These are phyloP conservation scores for Leptinotarsa peninsularis DNA, from an alignment of 2,888 invertebrate genomes.

Conservation along the genomic window DNA sequence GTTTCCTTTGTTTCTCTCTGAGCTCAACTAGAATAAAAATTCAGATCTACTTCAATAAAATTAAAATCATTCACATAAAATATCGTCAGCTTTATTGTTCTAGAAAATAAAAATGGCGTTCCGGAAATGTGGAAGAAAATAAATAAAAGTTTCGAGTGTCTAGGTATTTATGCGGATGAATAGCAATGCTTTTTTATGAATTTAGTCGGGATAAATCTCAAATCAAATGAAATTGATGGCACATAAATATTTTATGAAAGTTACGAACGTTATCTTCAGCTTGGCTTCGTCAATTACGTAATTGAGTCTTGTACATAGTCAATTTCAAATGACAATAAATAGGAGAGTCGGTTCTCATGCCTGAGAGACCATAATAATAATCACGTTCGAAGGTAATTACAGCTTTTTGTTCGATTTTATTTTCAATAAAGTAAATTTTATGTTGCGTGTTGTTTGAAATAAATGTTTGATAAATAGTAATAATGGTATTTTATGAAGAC, in stretches of 20 bases:
- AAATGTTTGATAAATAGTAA: not conserved
- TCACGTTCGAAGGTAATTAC: slow-evolving; percentile 14
- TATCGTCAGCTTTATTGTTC: slow-evolving; percentile 52
- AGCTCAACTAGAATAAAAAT: slow-evolving; percentile 49
- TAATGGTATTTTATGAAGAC: not conserved
- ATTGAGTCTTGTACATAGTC: slow-evolving; percentile 34
- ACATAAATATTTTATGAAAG: slow-evolving; percentile 29
- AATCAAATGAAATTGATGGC: slow-evolving; percentile 60
- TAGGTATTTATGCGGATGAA: slow-evolving; percentile 63
- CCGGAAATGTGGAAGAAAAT: slow-evolving; percentile 58
- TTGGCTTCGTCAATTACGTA: slow-evolving; percentile 35
- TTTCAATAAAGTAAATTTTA: slow-evolving; percentile 11
- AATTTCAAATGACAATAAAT: slow-evolving; percentile 14
- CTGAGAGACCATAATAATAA: not conserved
- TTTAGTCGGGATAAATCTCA: slow-evolving; percentile 61
- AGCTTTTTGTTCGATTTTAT: slow-evolving; percentile 12
- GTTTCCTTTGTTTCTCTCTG: slow-evolving; percentile 42
- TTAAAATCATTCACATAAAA: slow-evolving; percentile 61
- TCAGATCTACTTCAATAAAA: slow-evolving; percentile 61
- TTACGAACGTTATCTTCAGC: slow-evolving; percentile 25
- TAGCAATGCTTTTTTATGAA: slow-evolving; percentile 60
- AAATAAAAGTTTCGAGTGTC: slow-evolving; percentile 59
- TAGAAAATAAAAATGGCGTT: slow-evolving; percentile 57
- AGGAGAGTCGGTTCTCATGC: slow-evolving; percentile 8
- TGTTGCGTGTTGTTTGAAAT: not conserved